Evolutionary conservation across 2,888 invertebrate species (phyloP).

Genomic region (Cremastinae sp.): DNA sequence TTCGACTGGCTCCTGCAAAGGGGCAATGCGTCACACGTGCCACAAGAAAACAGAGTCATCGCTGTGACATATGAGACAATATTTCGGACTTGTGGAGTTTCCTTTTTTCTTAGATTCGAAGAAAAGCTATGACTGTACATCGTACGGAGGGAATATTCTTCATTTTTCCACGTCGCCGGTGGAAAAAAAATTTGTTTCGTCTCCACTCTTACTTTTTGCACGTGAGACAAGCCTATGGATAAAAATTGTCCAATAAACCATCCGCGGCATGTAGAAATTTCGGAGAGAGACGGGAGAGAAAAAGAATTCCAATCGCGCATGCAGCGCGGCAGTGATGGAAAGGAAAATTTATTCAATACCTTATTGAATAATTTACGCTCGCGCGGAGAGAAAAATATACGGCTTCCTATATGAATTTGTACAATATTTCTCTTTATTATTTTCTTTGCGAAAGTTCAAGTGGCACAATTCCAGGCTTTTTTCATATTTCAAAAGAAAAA

Average conservation of each 20-base stretch:
- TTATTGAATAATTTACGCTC: slow-evolving; percentile 49
- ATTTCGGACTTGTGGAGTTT: slow-evolving; percentile 63
- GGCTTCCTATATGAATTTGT: neutral
- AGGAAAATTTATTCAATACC: slow-evolving; percentile 44
- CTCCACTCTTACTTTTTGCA: neutral
- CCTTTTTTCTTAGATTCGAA: neutral
- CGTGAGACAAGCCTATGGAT: slow-evolving; percentile 31
- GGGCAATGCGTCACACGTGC: slow-evolving; percentile 72
- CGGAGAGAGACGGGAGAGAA: neutral
- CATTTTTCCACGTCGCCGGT: slow-evolving; percentile 13
- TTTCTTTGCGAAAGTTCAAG: no score
- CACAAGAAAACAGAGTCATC: slow-evolving; percentile 78
- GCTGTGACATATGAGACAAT: slow-evolving; percentile 77
- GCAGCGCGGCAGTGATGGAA: slow-evolving; percentile 1
- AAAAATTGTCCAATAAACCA: slow-evolving; percentile 57
- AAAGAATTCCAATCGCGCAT: slow-evolving; percentile 4
- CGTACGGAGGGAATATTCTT: slow-evolving; percentile 40
- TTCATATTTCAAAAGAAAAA: no score
- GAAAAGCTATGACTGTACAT: neutral
- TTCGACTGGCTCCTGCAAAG: slow-evolving; percentile 14
- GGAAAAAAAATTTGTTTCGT: slow-evolving; percentile 10
- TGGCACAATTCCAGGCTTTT: no score
- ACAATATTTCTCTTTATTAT: neutral
- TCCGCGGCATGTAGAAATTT: neutral
- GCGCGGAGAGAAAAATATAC: neutral